Conservation (phyloP, 2,113 vertebrate genomes). For the Candoia aspera region DNA sequence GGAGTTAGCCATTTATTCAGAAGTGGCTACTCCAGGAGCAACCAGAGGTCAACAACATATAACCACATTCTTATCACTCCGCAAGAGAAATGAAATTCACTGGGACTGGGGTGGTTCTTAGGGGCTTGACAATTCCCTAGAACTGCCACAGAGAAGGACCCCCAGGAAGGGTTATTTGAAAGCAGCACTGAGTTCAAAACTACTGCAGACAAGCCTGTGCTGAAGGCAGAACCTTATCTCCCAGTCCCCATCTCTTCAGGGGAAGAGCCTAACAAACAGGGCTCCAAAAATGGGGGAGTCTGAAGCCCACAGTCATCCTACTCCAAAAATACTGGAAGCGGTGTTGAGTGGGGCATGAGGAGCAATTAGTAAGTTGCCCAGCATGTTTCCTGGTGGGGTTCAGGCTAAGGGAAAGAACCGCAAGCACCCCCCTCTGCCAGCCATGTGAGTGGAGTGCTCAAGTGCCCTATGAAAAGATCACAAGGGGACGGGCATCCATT, state of each 20-base stretch:
- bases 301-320: not conserved
- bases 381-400: constrained; percentile 18
- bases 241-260: no score
- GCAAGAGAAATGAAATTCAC: not conserved
- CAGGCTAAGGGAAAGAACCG: not conserved
- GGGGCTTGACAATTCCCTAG: no score
- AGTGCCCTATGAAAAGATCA: not conserved
- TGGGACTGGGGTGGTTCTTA: not conserved
- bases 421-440: not conserved
- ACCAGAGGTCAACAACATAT: not conserved
- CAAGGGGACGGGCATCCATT: not conserved
- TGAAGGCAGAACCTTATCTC: not conserved
- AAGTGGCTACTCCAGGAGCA: not conserved
- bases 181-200: not conserved
- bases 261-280: not conserved
- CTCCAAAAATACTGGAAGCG: not conserved
- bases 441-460: not conserved
- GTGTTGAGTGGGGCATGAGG: constrained; percentile 6
- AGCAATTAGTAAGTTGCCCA: constrained; percentile 23
- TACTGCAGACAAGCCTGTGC: not conserved
- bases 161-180: not conserved
- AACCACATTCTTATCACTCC: not conserved
- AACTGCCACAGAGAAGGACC: not conserved
- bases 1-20: not conserved
- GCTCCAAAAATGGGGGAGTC: not conserved